These are phyloP conservation scores for Melanotaenia trifasciata DNA, from an alignment of 2,797 vertebrate species.

Conservation along the genomic window DNA sequence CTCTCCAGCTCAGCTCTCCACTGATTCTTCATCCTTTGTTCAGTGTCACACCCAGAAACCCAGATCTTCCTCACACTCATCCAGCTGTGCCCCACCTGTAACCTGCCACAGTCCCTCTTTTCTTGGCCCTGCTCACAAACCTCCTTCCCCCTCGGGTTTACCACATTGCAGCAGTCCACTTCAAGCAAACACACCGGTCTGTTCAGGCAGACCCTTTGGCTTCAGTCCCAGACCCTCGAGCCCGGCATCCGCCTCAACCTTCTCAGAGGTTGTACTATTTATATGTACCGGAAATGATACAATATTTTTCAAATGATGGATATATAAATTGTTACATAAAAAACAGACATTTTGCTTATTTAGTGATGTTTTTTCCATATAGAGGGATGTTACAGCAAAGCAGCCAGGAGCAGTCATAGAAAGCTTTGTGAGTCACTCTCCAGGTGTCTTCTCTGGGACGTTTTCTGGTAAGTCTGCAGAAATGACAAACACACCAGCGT, in stretches of 20 bases:
- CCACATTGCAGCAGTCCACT: constrained; percentile 57
- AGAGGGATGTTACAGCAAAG: constrained; percentile 79
- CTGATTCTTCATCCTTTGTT: constrained; percentile 8
- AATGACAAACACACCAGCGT: not conserved
- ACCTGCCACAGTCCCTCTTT: constrained; percentile 11
- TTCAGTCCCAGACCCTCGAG: constrained; percentile 52
- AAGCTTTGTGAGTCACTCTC: constrained; percentile 93
- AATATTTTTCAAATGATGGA: not conserved
- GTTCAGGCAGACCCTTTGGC: constrained; percentile 15
- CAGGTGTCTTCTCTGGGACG: constrained; percentile 94
- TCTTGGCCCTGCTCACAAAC: constrained; percentile 2
- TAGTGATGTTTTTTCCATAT: constrained; percentile 12
- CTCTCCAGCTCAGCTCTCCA: not conserved
- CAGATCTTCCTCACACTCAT: constrained; percentile 55
- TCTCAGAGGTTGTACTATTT: constrained; percentile 82
- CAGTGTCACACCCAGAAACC: constrained; percentile 35
- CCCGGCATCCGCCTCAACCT: constrained; percentile 77
- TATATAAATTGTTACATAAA: not conserved
- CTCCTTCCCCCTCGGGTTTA: constrained; percentile 22
- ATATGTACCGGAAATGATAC: not conserved
- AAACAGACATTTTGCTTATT: not conserved
- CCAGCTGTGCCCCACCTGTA: constrained; percentile 9
- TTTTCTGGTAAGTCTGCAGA: constrained; percentile 87
- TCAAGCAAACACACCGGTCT: constrained; percentile 54
- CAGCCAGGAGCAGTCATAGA: constrained; percentile 94